Evolutionary conservation across 2,113 vertebrate species (phyloP), one percentile per base, ranked within the genome.

Genomic region (Lepus timidus): DNA sequence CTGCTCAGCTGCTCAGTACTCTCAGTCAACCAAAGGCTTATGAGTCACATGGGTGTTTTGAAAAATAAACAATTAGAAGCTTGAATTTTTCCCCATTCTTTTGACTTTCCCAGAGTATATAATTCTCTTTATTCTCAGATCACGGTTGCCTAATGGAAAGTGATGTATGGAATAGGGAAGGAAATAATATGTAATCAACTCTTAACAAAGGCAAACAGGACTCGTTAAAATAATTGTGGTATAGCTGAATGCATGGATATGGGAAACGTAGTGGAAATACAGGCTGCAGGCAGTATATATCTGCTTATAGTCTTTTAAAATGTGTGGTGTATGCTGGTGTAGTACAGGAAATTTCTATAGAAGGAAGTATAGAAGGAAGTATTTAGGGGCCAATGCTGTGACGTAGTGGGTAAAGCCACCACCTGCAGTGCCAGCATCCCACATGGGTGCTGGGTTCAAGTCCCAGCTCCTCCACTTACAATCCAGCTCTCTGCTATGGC

Each of bases 31-130:
- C 70, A 93, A 36, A 94, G 55, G 20, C 36, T 95, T 90, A 55
- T 78, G 73, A 65, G 85, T 96, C 93, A 83, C 71, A 68, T 80
- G 31, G 17, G 11, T 31, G 86, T 96, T 96, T 85, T 92, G 78
- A 79, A 94, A 96, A 96, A 73, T 78, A 49, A 90, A 87, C 75
- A 52, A 10, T 20, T 82, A 61, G 88, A 70, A 92, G 74, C 27
- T 87, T 94, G 83, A n/a, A 31, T 84, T 91, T 86, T 49, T 95
- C 19, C 70, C 13, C 36, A 84, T 84, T 82, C 82, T 93, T 96
- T 94, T 96, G 68, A 10, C 36, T 79, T 91, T 93, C 20, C 51
- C 93, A 9, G 64, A 85, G 62, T 88, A 78, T 78, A 13, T 88
- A 88, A 88, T 95, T 90, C 55, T 78, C 68, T 94, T 82, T 80